phyloP scores from a whole-genome alignment of 2,797 vertebrate genomes.

The Phylloscopus collybita region DNA sequence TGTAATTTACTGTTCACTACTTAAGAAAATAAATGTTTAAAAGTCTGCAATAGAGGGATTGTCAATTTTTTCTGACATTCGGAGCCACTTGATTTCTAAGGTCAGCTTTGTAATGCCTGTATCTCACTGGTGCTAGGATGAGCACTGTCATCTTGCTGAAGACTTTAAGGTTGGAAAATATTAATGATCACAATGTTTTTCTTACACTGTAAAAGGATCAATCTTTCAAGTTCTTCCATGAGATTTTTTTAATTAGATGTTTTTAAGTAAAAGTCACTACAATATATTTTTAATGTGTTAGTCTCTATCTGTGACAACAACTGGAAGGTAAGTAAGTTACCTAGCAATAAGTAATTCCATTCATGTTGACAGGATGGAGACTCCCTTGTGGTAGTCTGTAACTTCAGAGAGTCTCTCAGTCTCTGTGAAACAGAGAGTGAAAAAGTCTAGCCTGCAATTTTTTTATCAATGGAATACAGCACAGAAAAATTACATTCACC shows the following conservation, averaged over 20 bases:
- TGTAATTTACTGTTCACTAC: neutral
- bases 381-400: neutral
- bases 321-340: neutral
- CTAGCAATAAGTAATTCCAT: neutral
- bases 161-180: neutral
- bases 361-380: neutral
- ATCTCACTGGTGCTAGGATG: neutral
- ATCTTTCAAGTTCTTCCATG: neutral
- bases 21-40: neutral
- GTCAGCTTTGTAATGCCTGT: neutral
- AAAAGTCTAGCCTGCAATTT: neutral
- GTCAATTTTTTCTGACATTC: neutral
- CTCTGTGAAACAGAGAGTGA: neutral
- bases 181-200: neutral
- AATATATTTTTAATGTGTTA: neutral
- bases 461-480: constrained; percentile 11
- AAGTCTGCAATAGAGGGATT: neutral
- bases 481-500: neutral
- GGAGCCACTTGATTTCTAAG: neutral
- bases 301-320: neutral
- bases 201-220: neutral
- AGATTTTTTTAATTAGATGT: neutral
- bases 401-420: neutral
- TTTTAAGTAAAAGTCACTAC: neutral
- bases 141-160: neutral